A percentile compares a stretch with the other conserved stretches of the same genome.
phyloP scores from a whole-genome alignment of 1,140 invertebrate genomes.

The Halesus radiatus region DNA sequence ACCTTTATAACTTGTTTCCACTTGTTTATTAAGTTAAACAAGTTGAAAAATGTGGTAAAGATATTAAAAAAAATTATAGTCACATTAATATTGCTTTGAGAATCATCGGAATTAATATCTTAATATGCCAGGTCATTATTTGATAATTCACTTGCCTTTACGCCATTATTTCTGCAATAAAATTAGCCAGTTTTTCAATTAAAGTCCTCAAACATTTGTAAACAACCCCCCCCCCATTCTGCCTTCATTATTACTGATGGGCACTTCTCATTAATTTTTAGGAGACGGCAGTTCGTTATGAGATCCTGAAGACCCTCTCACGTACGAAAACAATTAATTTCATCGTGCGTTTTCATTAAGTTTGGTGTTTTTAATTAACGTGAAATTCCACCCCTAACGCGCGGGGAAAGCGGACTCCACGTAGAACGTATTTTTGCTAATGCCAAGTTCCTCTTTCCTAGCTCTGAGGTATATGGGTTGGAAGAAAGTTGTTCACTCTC shows the following conservation, averaged over 20 bases:
- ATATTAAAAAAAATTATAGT: no score
- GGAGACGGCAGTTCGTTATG: constrained; percentile 48
- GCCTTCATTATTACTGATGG: constrained; percentile 31
- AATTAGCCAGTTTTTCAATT: constrained; percentile 1
- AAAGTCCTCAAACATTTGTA: no score
- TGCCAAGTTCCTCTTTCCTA: not conserved
- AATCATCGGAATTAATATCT: no score
- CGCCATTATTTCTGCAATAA: no score
- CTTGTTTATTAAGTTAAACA: no score
- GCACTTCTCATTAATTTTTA: constrained; percentile 37
- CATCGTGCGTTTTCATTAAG: constrained; percentile 57
- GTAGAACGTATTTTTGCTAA: not conserved
- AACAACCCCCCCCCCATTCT: not conserved
- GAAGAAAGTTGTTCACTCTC: no score
- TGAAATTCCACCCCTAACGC: constrained; percentile 46
- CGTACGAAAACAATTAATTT: constrained; percentile 59
- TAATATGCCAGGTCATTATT: no score
- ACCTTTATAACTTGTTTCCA: no score
- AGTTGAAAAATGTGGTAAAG: no score
- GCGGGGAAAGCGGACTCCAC: not conserved
- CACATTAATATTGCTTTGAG: no score
- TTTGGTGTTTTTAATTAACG: constrained; percentile 57
- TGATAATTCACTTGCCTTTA: no score
- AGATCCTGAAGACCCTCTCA: constrained; percentile 46
- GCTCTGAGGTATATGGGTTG: not conserved